A percentile compares a stretch with the other conserved stretches of the same genome.
Conservation (phyloP, 2,113 vertebrate genomes). For the Tylochromis polylepis region DNA sequence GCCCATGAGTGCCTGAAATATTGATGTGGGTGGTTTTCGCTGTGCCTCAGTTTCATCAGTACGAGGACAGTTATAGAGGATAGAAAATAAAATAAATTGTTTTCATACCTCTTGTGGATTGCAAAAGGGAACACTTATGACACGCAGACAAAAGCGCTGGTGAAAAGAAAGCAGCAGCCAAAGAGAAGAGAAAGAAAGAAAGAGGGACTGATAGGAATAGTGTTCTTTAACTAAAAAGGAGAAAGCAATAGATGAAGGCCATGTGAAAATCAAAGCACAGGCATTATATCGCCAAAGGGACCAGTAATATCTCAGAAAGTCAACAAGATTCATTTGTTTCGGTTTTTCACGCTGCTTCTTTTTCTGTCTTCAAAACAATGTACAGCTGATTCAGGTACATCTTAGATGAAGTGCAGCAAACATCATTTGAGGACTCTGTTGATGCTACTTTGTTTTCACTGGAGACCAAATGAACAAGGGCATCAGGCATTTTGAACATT, state of each 20-base stretch:
- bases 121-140: background rate
- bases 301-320: background rate
- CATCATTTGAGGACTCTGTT: background rate
- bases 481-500: background rate
- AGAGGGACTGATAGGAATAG: background rate
- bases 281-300: background rate
- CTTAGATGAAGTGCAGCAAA: background rate
- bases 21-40: slow-evolving; percentile 23
- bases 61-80: slow-evolving; percentile 18
- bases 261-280: background rate
- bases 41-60: slow-evolving; percentile 1
- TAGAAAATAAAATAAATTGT: background rate
- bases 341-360: background rate
- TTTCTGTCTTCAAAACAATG: background rate
- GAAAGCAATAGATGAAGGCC: background rate
- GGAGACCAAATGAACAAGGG: background rate
- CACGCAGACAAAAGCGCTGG: background rate
- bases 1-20: slow-evolving; percentile 32
- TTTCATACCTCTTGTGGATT: slow-evolving; percentile 3
- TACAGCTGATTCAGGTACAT: background rate
- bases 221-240: background rate
- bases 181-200: background rate
- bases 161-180: background rate
- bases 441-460: background rate
- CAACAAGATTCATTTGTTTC: background rate